Evolutionary conservation across 2,797 vertebrate genomes (phyloP), one percentile per base, ranked within the genome.

Genomic region (Hipposideros larvatus): DNA sequence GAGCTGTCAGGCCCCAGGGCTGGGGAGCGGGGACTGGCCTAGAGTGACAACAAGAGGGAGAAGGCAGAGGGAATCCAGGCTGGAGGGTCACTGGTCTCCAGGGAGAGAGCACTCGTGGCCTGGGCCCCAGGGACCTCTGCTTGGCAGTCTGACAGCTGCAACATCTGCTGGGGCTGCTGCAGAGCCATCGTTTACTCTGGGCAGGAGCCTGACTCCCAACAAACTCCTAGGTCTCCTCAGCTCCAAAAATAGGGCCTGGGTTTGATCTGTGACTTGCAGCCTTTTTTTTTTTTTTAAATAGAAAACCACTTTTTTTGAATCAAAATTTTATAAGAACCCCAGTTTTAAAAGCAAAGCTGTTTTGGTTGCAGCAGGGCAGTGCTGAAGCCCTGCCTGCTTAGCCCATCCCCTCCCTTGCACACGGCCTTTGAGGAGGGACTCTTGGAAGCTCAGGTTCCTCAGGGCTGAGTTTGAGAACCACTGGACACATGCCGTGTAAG

Each of bases 161-260:
- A 37, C 26, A 1, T 68, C 73, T 86, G 43, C n/a, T 21, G 53
- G 28, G 10, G 19, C 14, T 9, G 4, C 53, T 66, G 85, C 3
- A 16, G 11, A 37, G 59, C 43, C 43, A 10, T 21, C 2, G 2
- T 53, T 57, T 75, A 46, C 43, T 79, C 66, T n/a, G 55, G 65
- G 34, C 51, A 13, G 83, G 46, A 92, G 31, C 31, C 21, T 22
- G 37, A 46, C 53, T 87, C 15, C 0, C 31, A 75, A 57, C 65
- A 59, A 43, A 37, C 43, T 83, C 34, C 66, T 53, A 34, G 70
- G 46, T 68, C 41, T 84, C 61, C 18, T 90, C 7, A 28, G 24
- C 57, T 83, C 87, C 85, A 51, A 75, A 95, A 87, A 83, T 11
- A 91, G 59, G 53, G 57, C 37, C 68, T 57, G 31, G 70, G 66